Percentiles rank a stretch among this genome's conserved stretches.
These are phyloP conservation scores for Pelochelys cantorii DNA, from an alignment of 2,797 vertebrate genomes.

Conservation along the genomic window DNA sequence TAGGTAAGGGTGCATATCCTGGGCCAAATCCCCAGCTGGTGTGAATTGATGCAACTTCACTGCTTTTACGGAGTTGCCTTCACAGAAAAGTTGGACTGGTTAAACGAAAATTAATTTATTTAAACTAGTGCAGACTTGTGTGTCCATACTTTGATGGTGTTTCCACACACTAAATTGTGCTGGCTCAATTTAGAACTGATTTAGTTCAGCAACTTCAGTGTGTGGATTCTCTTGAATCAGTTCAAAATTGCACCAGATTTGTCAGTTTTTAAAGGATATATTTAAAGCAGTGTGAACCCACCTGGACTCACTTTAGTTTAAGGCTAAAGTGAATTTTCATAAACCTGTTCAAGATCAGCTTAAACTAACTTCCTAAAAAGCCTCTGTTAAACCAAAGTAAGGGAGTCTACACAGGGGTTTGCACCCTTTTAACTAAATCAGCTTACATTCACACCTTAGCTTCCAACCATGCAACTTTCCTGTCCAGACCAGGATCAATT, in stretches of 20 bases:
- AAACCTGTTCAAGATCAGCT: not conserved
- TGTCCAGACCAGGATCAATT: not conserved
- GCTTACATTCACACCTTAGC: not conserved
- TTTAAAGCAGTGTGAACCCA: not conserved
- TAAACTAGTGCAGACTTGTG: not conserved
- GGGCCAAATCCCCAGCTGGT: not conserved
- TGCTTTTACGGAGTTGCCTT: not conserved
- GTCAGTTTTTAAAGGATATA: not conserved
- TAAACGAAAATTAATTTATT: not conserved
- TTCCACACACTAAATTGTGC: not conserved
- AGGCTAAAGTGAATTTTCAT: not conserved
- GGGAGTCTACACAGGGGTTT: accelerated
- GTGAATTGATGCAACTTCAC: not conserved
- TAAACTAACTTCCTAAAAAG: not conserved
- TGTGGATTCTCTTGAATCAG: not conserved
- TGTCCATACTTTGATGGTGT: not conserved
- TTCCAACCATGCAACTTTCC: not conserved
- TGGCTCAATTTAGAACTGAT: not conserved
- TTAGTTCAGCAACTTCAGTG: not conserved
- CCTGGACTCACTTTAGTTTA: not conserved
- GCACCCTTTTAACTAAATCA: not conserved
- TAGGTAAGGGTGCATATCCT: not conserved
- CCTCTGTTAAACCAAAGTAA: not conserved
- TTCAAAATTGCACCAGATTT: not conserved
- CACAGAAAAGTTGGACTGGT: accelerated